Conservation (phyloP, 1,140 invertebrate species). For the Tachypleus tridentatus region DNA sequence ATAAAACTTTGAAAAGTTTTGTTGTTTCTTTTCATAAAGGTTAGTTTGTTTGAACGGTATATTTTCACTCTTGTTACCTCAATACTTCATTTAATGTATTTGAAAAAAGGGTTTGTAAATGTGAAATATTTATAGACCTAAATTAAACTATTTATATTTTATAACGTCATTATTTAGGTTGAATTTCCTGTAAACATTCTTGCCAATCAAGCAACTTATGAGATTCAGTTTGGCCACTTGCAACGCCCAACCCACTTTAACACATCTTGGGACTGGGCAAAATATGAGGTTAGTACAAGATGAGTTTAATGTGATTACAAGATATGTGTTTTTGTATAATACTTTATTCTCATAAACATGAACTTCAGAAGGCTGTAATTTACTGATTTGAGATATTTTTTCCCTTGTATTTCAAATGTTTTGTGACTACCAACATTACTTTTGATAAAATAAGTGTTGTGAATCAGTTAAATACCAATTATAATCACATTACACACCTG, state of each 20-base stretch:
- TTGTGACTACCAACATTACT: not conserved
- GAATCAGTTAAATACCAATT: too few species aligned
- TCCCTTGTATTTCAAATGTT: not conserved
- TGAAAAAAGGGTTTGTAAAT: not conserved
- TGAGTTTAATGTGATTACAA: slow-evolving; percentile 1
- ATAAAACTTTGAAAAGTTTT: too few species aligned
- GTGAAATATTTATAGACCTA: slow-evolving; percentile 6
- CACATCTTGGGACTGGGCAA: slow-evolving; percentile 44
- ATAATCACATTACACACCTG: not conserved
- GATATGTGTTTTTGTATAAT: not conserved
- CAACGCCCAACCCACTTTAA: slow-evolving; percentile 41
- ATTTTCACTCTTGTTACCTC: too few species aligned
- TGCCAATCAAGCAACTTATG: slow-evolving; percentile 35
- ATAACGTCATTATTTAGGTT: slow-evolving; percentile 23
- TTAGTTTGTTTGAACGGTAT: too few species aligned
- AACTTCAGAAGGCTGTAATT: not conserved
- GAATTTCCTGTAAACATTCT: slow-evolving; percentile 39
- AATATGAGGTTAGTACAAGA: slow-evolving; percentile 36
- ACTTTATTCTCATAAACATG: not conserved
- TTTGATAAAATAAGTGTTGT: not conserved
- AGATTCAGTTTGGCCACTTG: slow-evolving; percentile 41
- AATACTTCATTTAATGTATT: too few species aligned
- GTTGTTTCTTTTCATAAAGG: too few species aligned
- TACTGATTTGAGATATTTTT: not conserved
- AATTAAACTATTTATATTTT: too few species aligned